Conservation (phyloP, 2,888 invertebrate species). For the Athripsodes cinereus region DNA sequence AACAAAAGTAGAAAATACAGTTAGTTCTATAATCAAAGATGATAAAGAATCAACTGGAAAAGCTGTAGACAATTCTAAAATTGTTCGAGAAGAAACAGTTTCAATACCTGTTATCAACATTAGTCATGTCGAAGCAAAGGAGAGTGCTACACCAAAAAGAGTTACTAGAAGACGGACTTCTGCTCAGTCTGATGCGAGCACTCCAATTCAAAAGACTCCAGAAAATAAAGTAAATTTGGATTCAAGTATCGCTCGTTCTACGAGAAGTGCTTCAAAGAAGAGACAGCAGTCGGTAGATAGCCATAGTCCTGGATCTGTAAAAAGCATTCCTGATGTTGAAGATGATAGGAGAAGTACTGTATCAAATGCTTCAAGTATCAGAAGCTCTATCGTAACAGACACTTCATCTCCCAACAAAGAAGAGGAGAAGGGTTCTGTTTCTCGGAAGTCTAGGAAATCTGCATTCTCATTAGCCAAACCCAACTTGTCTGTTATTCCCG, state of each 20-base stretch:
- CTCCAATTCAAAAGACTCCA: background rate
- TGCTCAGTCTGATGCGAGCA: background rate
- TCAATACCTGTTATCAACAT: background rate
- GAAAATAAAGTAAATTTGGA: conserved; percentile 9
- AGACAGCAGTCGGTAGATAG: background rate
- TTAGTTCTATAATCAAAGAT: background rate
- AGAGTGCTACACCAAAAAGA: background rate
- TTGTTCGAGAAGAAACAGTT: background rate
- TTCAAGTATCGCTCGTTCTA: conserved; percentile 14
- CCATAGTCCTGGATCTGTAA: background rate
- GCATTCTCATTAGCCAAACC: conserved; percentile 35
- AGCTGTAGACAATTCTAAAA: background rate
- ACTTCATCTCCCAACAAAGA: conserved; percentile 12
- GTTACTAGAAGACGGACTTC: conserved; percentile 2
- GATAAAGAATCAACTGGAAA: background rate
- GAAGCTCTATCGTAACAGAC: conserved; percentile 17
- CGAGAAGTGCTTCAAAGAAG: conserved; percentile 20
- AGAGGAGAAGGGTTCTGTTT: background rate
- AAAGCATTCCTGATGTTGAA: background rate
- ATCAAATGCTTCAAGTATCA: conserved; percentile 17
- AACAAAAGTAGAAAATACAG: background rate
- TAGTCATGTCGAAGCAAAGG: background rate
- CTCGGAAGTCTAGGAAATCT: conserved; percentile 37
- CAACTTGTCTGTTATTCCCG: conserved; percentile 45
- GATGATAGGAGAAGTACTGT: conserved; percentile 15